phyloP scores from a whole-genome alignment of 2,888 invertebrate species.

The Pheosia gnoma region DNA sequence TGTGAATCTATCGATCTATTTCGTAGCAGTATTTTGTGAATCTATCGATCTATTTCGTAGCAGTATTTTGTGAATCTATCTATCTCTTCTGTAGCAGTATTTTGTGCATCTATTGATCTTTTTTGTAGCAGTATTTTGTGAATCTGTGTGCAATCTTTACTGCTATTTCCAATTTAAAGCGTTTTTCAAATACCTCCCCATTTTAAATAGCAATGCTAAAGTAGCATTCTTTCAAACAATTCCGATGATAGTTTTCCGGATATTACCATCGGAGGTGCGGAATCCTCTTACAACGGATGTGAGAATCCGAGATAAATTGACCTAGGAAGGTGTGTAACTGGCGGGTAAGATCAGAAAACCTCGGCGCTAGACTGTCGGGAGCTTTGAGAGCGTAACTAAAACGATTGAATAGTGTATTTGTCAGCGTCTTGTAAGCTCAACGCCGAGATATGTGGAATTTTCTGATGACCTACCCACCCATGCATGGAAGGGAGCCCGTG shows the following conservation, averaged over 20 bases:
- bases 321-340: neutral
- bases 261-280: neutral
- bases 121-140: too few species aligned
- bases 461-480: neutral
- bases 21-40: too few species aligned
- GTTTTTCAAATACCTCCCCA: neutral
- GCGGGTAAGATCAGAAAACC: neutral
- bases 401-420: constrained; percentile 4
- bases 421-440: constrained; percentile 5
- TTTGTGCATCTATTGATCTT: too few species aligned
- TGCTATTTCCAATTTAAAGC: neutral
- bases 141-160: neutral
- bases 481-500: too few species aligned
- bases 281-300: constrained; percentile 1
- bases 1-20: too few species aligned
- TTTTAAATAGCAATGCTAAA: constrained; percentile 1
- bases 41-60: too few species aligned
- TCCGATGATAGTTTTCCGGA: constrained; percentile 1
- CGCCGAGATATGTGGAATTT: neutral
- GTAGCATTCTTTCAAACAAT: constrained; percentile 2
- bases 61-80: too few species aligned
- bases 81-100: too few species aligned
- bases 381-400: neutral
- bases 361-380: neutral
- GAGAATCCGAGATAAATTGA: constrained; percentile 2